A percentile compares a stretch with the other conserved stretches of the same genome.
Conservation (phyloP, 2,797 vertebrate species). For the Parauchenoglanis punctatus region DNA sequence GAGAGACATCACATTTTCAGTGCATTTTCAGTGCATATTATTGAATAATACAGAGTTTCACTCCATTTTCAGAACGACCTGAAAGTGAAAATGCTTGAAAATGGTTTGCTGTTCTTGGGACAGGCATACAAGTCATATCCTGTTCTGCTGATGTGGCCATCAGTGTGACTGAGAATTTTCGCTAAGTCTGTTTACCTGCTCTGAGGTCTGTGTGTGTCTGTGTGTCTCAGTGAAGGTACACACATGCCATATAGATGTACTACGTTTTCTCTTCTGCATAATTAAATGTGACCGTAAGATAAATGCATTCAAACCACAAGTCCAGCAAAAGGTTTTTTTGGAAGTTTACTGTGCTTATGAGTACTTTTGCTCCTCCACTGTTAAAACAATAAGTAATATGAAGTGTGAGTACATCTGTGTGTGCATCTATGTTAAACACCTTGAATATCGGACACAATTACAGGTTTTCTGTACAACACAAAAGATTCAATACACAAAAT, state of each 20-base stretch:
- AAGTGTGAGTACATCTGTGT: not conserved
- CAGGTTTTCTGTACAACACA: not conserved
- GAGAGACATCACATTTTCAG: not conserved
- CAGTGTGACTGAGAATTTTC: not conserved
- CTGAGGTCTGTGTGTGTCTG: not conserved
- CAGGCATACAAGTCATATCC: constrained; percentile 7
- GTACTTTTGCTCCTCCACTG: not conserved
- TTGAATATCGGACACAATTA: not conserved
- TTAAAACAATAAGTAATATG: not conserved
- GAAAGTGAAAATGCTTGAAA: constrained; percentile 15
- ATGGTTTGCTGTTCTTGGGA: not conserved
- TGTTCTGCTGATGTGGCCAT: constrained; percentile 1
- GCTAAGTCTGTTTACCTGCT: not conserved
- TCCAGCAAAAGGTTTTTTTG: not conserved
- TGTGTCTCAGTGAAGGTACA: not conserved
- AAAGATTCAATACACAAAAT: not conserved
- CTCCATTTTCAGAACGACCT: not conserved
- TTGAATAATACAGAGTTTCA: not conserved
- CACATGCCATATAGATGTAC: not conserved
- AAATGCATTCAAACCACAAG: not conserved
- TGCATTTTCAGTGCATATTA: not conserved
- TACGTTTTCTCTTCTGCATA: not conserved
- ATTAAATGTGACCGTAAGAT: not conserved
- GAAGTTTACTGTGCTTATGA: not conserved
- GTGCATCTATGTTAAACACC: not conserved